Base-by-base conservation (phyloP, 1,140 invertebrate species). In the Drosophila oshimai region DNA sequence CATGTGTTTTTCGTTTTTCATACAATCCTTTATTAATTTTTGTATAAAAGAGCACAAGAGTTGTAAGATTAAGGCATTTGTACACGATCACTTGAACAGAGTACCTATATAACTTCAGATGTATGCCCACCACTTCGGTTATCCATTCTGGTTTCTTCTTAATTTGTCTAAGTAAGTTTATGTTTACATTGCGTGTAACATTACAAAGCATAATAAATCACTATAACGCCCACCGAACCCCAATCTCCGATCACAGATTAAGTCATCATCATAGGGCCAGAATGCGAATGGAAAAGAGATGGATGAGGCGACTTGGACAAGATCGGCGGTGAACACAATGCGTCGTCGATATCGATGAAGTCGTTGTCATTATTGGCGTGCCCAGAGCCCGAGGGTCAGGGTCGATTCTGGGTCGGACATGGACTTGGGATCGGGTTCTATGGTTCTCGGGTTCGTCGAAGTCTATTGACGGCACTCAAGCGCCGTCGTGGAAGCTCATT, bases 171-270 rank as follows among this genome's bases (percentile, higher is more conserved):
- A 55, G 53, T 37, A 54, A 55, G 61, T 61, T 36, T 13, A 57
- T 34, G 58, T 77, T 76, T 75, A 76, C 71, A 77, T 67, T 78
- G 74, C 74, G 74, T 78, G 61, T n/a, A n/a, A n/a, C n/a, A 65
- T 61, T 53, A 54, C 72, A 62, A 50, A 53, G 74, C 60, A 76
- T 67, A 77, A 77, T 77, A 77, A 77, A 77, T 77, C 74, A 77
- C 50, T 60, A 60, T 61, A 67, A 77, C 74, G 74, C 74, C 74
- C 74, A 77, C 74, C 68, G 60, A 39, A 51, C 54, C 36, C 49
- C 37, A 67, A 53, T 50, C 44, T 46, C 67, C 58, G 68, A 78
- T 77, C 74, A 57, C 29, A 74, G 74, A 78, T 78, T 78, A 78
- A 77, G 74, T 78, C 74, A 78, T 78, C 74, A 78, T 67, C 22